Percentiles rank a stretch among this genome's conserved stretches.
Conservation (phyloP, 2,797 vertebrate genomes). For the Jordanella pulchra region DNA sequence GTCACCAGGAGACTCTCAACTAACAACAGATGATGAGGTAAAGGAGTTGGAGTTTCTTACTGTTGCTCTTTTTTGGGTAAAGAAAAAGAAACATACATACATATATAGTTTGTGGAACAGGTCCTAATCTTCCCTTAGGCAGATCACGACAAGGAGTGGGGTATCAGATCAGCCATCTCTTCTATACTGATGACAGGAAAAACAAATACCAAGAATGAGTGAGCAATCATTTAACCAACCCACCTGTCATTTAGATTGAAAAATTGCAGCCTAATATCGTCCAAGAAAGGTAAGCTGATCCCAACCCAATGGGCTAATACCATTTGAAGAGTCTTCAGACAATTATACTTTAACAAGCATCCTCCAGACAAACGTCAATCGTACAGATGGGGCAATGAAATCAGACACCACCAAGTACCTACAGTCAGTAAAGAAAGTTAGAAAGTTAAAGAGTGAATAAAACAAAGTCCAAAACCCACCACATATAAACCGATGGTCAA, state of each 20-base stretch:
- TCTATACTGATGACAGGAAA: not conserved
- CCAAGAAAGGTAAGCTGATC: not conserved
- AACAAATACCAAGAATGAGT: not conserved
- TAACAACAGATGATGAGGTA: conserved; percentile 72
- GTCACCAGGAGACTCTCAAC: conserved; percentile 74
- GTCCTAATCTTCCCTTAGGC: not conserved
- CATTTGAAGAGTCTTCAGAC: not conserved
- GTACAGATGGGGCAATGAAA: not conserved
- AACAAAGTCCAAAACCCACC: not conserved
- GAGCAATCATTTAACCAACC: not conserved
- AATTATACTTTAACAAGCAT: not conserved
- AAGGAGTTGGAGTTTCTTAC: conserved; percentile 64
- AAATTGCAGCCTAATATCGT: not conserved
- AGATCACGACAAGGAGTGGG: not conserved
- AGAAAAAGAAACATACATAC: conserved; percentile 24
- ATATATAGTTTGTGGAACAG: conserved; percentile 3
- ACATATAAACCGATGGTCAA: not conserved
- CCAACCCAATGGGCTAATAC: not conserved
- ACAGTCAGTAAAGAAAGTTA: not conserved
- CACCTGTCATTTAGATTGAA: not conserved
- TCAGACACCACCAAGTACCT: not conserved
- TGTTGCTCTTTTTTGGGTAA: conserved; percentile 66
- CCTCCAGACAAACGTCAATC: not conserved
- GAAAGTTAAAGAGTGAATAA: not conserved
- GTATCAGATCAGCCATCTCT: not conserved